Conservation (phyloP, 1,140 invertebrate species). For the Ephestia elutella region DNA sequence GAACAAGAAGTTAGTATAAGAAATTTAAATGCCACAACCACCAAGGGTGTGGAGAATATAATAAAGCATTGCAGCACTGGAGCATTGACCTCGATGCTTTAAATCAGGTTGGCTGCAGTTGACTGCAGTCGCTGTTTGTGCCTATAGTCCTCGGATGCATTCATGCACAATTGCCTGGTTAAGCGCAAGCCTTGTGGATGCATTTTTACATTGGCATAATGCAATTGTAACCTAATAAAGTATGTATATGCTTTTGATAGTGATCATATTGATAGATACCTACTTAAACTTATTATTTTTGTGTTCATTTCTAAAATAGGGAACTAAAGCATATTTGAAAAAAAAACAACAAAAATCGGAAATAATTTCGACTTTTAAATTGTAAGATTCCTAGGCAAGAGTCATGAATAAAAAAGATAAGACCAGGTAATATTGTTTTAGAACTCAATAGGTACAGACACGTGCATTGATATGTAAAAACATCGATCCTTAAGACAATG, state of each 20-base stretch:
- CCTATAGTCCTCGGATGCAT: not conserved
- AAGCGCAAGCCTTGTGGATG: not conserved
- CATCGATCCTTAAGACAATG: too few relatives aligned
- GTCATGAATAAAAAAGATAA: too few relatives aligned
- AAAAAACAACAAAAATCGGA: too few relatives aligned
- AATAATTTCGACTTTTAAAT: too few relatives aligned
- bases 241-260: not conserved
- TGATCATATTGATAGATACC: too few relatives aligned
- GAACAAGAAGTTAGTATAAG: not conserved
- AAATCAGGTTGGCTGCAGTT: constrained; percentile 11
- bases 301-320: too few relatives aligned
- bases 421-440: too few relatives aligned
- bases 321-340: too few relatives aligned
- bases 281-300: too few relatives aligned
- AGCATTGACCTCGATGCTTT: constrained; percentile 10
- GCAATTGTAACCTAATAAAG: not conserved
- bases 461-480: too few relatives aligned
- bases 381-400: too few relatives aligned
- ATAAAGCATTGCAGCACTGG: not conserved
- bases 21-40: not conserved
- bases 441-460: too few relatives aligned
- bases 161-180: not conserved
- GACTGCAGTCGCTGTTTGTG: constrained; percentile 18
- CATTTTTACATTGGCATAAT: not conserved
- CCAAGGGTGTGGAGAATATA: constrained; percentile 1